Evolutionary conservation across 2,797 vertebrate genomes (phyloP).

Genomic region (Lutjanus argentimaculatus): DNA sequence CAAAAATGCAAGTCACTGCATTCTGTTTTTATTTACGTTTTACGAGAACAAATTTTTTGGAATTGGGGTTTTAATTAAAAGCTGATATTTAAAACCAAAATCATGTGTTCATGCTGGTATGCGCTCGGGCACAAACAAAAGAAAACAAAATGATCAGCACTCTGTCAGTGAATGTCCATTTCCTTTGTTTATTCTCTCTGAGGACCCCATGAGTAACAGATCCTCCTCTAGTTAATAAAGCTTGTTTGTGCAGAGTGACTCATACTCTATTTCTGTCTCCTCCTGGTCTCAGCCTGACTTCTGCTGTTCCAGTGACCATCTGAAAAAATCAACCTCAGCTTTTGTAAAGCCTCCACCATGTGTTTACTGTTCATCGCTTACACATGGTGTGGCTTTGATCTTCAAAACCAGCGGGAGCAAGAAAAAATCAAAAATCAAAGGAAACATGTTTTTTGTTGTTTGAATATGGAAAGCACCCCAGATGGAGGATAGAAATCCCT

Average conservation of each 20-base stretch:
- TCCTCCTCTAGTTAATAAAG: conserved; percentile 58
- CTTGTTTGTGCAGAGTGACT: conserved; percentile 64
- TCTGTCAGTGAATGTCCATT: conserved; percentile 30
- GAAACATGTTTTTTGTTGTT: conserved; percentile 56
- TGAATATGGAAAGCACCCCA: conserved; percentile 46
- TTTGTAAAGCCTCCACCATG: conserved; percentile 63
- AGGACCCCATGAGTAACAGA: conserved; percentile 29
- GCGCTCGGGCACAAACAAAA: conserved; percentile 6
- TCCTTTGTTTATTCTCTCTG: conserved; percentile 45
- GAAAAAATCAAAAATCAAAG: conserved; percentile 50
- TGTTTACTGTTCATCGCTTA: conserved; percentile 71
- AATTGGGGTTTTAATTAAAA: conserved; percentile 3
- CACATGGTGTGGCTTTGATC: conserved; percentile 69
- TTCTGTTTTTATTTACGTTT: too few relatives aligned
- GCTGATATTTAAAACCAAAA: conserved; percentile 12
- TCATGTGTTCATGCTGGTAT: background rate
- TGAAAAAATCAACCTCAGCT: conserved; percentile 65
- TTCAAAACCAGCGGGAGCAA: conserved; percentile 46
- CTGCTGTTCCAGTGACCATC: conserved; percentile 62
- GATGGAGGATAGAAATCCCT: conserved; percentile 25
- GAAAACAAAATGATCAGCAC: conserved; percentile 20
- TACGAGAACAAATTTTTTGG: too few relatives aligned
- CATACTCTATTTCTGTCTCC: conserved; percentile 65
- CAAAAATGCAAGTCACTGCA: too few relatives aligned
- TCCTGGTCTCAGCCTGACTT: conserved; percentile 60